A percentile compares a stretch with the other conserved stretches of the same genome.
phyloP scores from a whole-genome alignment of 64 coral and sea anemone species.

The Montipora cactus region DNA sequence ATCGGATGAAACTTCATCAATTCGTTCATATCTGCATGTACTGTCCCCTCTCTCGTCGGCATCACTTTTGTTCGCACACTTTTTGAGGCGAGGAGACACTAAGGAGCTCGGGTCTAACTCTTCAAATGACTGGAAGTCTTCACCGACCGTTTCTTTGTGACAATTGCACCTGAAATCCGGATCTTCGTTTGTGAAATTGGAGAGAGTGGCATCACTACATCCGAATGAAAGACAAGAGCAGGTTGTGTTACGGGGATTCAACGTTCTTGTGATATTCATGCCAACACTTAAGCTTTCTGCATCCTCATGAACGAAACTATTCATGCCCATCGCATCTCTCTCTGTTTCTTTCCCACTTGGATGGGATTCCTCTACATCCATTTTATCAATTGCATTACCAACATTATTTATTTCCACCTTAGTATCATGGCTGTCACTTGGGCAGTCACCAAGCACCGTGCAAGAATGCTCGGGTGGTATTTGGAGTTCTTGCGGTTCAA shows the following conservation, averaged over 20 bases:
- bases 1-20: slow-evolving; percentile 12
- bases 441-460: neutral
- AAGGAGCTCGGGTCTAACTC: neutral
- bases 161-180: neutral
- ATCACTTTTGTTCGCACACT: neutral
- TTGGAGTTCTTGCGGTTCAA: neutral
- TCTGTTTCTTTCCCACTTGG: neutral
- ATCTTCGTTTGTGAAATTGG: neutral
- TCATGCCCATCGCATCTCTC: neutral
- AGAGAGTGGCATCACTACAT: neutral
- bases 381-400: neutral
- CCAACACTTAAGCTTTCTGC: neutral
- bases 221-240: neutral
- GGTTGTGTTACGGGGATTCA: too few species aligned
- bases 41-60: neutral
- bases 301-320: neutral
- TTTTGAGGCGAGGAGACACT: neutral
- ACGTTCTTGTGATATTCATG: neutral
- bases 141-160: neutral
- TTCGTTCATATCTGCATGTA: too few species aligned
- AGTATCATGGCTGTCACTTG: neutral
- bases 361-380: neutral
- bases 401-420: neutral
- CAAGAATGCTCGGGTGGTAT: neutral
- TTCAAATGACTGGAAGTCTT: neutral